phyloP scores from a whole-genome alignment of 2,797 vertebrate species.

The Hoplostethus mediterraneus region DNA sequence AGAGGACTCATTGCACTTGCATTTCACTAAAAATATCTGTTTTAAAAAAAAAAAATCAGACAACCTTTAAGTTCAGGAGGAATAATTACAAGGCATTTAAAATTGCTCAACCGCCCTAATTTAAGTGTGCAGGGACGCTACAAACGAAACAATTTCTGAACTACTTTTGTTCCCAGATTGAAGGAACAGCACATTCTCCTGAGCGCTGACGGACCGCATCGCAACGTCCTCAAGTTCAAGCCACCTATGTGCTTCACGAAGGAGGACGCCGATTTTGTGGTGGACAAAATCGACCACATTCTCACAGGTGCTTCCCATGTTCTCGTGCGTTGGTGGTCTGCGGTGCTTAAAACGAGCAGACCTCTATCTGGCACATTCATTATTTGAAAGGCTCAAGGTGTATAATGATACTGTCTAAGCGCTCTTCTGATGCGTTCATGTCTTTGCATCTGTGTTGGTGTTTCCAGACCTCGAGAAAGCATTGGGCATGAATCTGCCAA shows the following conservation, averaged over 20 bases:
- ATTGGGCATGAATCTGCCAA: conserved; percentile 63
- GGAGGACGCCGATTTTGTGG: conserved; percentile 89
- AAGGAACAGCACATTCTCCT: conserved; percentile 91
- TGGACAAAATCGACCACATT: conserved; percentile 88
- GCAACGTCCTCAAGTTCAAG: conserved; percentile 97
- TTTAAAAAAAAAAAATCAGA: neutral
- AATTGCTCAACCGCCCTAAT: neutral
- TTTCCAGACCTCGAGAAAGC: conserved; percentile 89
- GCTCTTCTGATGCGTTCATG: neutral
- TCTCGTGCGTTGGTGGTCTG: neutral
- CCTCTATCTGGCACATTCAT: neutral
- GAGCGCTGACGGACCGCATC: conserved; percentile 94
- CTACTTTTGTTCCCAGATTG: conserved; percentile 80
- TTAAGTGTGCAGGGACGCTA: neutral
- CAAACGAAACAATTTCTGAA: neutral
- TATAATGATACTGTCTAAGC: neutral
- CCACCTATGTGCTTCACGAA: conserved; percentile 95
- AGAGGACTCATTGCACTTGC: neutral
- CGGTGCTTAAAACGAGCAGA: neutral
- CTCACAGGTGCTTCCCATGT: conserved; percentile 86
- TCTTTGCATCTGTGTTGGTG: conserved; percentile 34
- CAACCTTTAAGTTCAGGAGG: neutral
- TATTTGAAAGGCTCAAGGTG: conserved; percentile 11
- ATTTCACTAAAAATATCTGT: neutral
- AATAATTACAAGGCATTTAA: neutral